Evolutionary conservation across 2,113 vertebrate species (phyloP), one percentile per base, ranked within the genome.

Genomic region (Megaceryle torquata): DNA sequence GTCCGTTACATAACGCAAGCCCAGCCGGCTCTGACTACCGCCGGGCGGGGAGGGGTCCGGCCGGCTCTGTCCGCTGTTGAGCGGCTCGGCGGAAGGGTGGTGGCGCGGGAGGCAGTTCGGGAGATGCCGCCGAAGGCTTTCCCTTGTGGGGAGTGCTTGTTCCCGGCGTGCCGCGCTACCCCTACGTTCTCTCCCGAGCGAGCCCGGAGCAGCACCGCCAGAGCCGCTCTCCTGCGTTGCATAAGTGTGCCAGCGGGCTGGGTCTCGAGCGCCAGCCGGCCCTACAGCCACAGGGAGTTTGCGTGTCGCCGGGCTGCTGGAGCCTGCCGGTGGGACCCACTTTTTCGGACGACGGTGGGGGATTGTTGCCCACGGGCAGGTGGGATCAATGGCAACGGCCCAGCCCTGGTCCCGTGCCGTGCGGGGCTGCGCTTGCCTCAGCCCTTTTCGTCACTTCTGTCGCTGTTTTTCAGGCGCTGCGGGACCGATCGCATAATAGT

Each of bases 401-500:
- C 46, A 51, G 61, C 65, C 29, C 48, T 3, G 37, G 17, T 24
- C 14, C 61, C 31, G 16, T 69, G 54, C n/a, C 39, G 29, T 48
- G 61, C 31, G 41, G 43, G 21, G 15, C 69, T 76, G 67, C 54
- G 54, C 43, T 75, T 26, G 78, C 60, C 39, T 71, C 50, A 43
- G 94, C 87, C 63, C 50, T 39, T 60, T 80, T 50, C 54, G 64
- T 82, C 84, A 70, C 96, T 96, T 94, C 81, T 70, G 93, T 95
- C 90, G 85, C 85, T 70, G 94, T 76, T 93, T 95, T 96, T 84
- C 88, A 89, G 96, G 93, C 93, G 41, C 82, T 90, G 76, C 64
- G 71, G 91, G 92, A 91, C 96, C 68, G 91, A 96, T 94, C 93
- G 53, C 96, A 93, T 89, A 94, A 95, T 93, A 97, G 97, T 98